Evolutionary conservation across 2,113 vertebrate species (phyloP).

Genomic region (Psilopogon haemacephalus): DNA sequence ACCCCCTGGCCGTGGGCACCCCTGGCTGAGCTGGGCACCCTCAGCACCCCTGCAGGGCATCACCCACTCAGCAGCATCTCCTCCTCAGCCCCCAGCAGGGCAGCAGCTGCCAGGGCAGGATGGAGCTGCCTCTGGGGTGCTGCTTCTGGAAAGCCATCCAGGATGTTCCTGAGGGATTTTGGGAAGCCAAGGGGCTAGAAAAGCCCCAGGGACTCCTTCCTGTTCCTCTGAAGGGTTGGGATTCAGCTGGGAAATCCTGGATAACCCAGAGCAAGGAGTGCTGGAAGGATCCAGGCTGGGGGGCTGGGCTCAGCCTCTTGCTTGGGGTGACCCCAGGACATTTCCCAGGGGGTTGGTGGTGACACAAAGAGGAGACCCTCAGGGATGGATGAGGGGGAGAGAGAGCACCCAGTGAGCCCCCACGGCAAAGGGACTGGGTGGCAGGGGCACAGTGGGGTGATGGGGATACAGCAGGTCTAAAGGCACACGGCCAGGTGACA

Average conservation of each 20-base stretch:
- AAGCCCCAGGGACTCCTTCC: background rate
- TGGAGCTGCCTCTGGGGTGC: no score
- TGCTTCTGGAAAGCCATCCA: background rate
- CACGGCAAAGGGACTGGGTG: fast-evolving
- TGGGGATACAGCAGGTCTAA: no score
- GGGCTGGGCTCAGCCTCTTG: background rate
- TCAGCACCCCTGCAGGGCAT: background rate
- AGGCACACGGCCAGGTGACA: no score
- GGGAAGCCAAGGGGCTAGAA: fast-evolving
- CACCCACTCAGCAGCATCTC: background rate
- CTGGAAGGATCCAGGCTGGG: background rate
- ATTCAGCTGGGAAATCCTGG: background rate
- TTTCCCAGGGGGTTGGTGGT: background rate
- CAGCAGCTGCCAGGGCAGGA: background rate
- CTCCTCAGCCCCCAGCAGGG: background rate
- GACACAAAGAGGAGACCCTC: fast-evolving
- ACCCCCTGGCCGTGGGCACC: fast-evolving
- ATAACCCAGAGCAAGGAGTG: fast-evolving
- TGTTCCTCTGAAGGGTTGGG: background rate
- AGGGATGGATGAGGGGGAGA: fast-evolving
- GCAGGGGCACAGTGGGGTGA: no score
- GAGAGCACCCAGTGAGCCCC: background rate
- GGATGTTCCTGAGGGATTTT: fast-evolving
- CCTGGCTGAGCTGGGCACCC: fast-evolving
- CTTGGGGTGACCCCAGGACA: background rate